These are phyloP conservation scores for Haliclona indistincta DNA, from an alignment of 37 sponge, comb jelly and placozoan genomes.

Conservation along the genomic window DNA sequence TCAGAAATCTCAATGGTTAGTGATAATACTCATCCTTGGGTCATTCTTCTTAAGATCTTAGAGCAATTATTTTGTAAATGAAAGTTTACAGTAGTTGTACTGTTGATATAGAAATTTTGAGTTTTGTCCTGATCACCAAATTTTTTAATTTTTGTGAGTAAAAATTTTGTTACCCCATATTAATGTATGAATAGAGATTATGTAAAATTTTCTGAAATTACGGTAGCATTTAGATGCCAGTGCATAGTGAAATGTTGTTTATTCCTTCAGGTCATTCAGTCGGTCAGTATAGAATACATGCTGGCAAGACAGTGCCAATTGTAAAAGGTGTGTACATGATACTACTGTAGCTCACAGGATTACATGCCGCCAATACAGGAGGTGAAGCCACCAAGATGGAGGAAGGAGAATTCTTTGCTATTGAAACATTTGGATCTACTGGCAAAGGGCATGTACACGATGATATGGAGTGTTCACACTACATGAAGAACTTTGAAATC, in stretches of 20 bases:
- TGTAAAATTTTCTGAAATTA: neutral
- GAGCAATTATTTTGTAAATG: neutral
- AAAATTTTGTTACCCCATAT: no score
- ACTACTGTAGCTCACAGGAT: neutral
- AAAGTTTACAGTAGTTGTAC: neutral
- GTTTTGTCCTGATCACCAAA: no score
- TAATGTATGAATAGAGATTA: neutral
- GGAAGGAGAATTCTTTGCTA: conserved; percentile 98
- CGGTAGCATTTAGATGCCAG: neutral
- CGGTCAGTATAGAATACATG: conserved; percentile 91
- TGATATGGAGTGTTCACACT: conserved; percentile 98
- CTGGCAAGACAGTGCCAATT: conserved; percentile 98
- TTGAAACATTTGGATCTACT: conserved; percentile 98
- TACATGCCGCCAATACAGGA: conserved; percentile 7
- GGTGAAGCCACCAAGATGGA: conserved; percentile 94
- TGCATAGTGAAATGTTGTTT: neutral
- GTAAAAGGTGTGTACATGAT: conserved; percentile 83
- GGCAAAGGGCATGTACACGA: conserved; percentile 95
- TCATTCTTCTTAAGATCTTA: neutral
- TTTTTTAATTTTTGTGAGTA: no score
- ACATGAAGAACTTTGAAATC: conserved; percentile 97
- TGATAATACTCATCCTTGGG: neutral
- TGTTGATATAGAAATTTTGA: no score
- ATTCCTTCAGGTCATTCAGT: conserved; percentile 68
- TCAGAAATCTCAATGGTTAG: conserved; percentile 62